Evolutionary conservation across 2,888 invertebrate species (phyloP), one percentile per base, ranked within the genome.

Genomic region (Calameuta pallipes): DNA sequence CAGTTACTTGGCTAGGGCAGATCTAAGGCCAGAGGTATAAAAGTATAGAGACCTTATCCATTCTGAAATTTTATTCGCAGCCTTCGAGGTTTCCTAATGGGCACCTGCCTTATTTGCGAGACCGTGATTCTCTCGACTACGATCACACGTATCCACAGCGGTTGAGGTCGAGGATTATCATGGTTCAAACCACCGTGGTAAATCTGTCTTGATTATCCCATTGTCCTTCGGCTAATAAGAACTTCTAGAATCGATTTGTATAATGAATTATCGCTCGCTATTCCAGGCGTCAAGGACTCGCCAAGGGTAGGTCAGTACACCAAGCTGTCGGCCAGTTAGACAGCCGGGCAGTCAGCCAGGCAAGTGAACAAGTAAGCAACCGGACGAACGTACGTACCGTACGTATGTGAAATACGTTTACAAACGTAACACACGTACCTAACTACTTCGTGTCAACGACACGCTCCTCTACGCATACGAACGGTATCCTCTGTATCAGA

Each of bases 291-390:
- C 85, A 83, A 86, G 85, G 86, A 85, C 82, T 84, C 79, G 79
- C 78, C 82, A 83, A 84, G 83, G 87, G 83, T 86, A 87, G 87
- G 87, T 87, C 87, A 87, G 87, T 86, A 82, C 82, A 82, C 78
- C 82, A 80, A 56, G 56, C 56, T 23, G 56, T 23, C 56, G 80
- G 71, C 75, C 75, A 35, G 41, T 69, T 74, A 79, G 79, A 81
- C 77, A 79, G 69, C 34, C 79, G 73, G 79, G 78, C 75, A 73
- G 74, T 74, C 79, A 71, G 75, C 41, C 74, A 77, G 71, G 34
- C 75, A 76, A 75, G 77, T 56, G 79, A 75, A 80, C 78, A 69
- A 76, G 70, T 75, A 33, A 70, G 69, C 71, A 73, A 34, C 37
- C 69, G 73, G 37, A 30, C 71, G 56, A 71, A n/a, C 73, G 37